Evolutionary conservation across 2,888 invertebrate species (phyloP), one percentile per base, ranked within the genome.

Genomic region (Heliconius hortense): DNA sequence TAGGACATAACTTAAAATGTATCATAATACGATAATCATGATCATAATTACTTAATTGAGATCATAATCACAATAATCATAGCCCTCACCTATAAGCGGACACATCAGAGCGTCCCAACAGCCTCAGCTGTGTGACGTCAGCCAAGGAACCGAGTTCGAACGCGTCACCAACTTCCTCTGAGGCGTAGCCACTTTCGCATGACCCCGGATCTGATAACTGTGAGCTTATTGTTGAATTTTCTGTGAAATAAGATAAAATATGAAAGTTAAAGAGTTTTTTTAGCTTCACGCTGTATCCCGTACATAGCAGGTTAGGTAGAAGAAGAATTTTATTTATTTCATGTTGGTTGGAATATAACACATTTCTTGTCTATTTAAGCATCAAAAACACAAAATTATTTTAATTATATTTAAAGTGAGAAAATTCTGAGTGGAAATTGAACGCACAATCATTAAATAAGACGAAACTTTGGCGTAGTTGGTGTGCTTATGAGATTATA

Each of bases 71-170:
- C 48, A 48, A 48, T 18, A 48, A 18, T 18, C 13, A 24, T 15
- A 7, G 1, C 5, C 24, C 15, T 80, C 31, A 94, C 94, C 94
- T 88, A 81, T 95, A 95, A 15, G 94, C 85, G 7, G 93, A 94
- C 48, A 93, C 87, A 2, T 83, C 77, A 56, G 87, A 90, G 18
- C 94, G 93, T 78, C 92, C 90, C 64, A 95, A 88, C 62, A 94
- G 90, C 39, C 89, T 87, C 78, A 93, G 88, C 76, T 92, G 90
- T 48, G 94, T 93, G 66, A 94, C 89, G 72, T 94, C 94, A 5
- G 89, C 87, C 79, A 96, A 86, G 2, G 95, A 93, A 18, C 94
- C 94, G 64, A 95, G 88, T 79, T 95, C 93, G 81, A 93, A 95
- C 68, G 93, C 91, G 81, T 94, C 94, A 74, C 87, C 80, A 63